Conservation (phyloP, 2,888 invertebrate genomes). For the Tiliacea citrago region DNA sequence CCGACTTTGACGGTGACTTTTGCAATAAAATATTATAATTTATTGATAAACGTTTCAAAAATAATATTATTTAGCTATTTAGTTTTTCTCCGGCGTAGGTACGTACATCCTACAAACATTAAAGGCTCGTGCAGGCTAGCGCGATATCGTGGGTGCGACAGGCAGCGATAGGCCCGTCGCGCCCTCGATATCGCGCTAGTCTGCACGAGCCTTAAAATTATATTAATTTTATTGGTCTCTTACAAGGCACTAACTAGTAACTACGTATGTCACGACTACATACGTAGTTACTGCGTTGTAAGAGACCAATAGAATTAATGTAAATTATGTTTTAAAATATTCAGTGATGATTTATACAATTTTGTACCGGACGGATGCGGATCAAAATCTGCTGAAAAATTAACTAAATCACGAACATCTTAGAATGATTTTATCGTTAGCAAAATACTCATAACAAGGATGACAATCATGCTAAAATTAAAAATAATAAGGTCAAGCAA, state of each 20-base stretch:
- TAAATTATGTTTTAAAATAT: conserved; percentile 45
- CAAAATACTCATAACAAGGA: conserved; percentile 6
- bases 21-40: not conserved
- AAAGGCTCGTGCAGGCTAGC: too few relatives aligned
- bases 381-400: conserved; percentile 36
- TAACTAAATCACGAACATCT: conserved; percentile 36
- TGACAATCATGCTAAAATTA: conserved; percentile 15
- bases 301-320: not conserved
- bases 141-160: too few relatives aligned
- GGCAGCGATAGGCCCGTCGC: too few relatives aligned
- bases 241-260: conserved; percentile 5
- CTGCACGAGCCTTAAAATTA: not conserved
- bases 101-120: not conserved
- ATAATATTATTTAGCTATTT: not conserved
- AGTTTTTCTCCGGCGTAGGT: not conserved
- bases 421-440: conserved; percentile 23
- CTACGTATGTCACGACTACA: too few relatives aligned
- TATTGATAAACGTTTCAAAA: not conserved
- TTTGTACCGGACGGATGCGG: conserved; percentile 49
- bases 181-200: too few relatives aligned
- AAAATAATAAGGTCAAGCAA: conserved; percentile 18
- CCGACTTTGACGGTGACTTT: not conserved
- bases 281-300: too few relatives aligned
- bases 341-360: conserved; percentile 34
- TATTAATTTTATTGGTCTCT: conserved; percentile 23